Base-by-base conservation (phyloP, 2,113 vertebrate genomes). In the Polyodon spathula region DNA sequence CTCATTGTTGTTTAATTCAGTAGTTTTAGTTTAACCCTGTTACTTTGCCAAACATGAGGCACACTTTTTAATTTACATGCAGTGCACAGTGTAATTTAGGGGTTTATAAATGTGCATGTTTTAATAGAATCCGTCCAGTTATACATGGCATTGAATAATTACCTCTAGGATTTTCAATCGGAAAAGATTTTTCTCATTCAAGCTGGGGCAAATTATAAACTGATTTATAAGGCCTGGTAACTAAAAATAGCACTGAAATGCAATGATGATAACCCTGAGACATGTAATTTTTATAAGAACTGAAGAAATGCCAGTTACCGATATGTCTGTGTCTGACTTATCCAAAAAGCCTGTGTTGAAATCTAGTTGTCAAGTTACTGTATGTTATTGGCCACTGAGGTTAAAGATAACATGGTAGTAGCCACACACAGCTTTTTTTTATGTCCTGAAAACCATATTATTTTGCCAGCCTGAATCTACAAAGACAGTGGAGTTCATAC, bases 91-190 rank as follows among this genome's bases (percentile, higher is more conserved):
- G 15, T 55, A 52, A 17, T 55, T 60, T 63, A 62, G 38, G 52
- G 56, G 43, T 48, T 40, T 54, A 63, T 71, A 58, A 69, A 67
- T 71, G 69, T 65, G 39, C 15, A 71, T 67, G 40, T 41, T 52
- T 42, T 68, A 27, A 27, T 63, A 52, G 60, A 59, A 12, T 54
- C 56, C 16, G 15, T 57, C 39, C 14, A 43, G 43, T 50, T 54
- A 44, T 6, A 56, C 7, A 37, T 37, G 54, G n/a, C 40, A 27
- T 67, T 27, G 27, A 27, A 27, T 27, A 27, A 27, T 27, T 27
- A 27, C 60, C 50, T 62, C 10, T 43, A 48, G 44, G 58, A 63
- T 65, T 56, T 62, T 52, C 60, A 60, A 55, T 59, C 16, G 65
- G 60, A 37, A 61, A 63, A 63, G 54, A 64, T 62, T 37, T 27